Evolutionary conservation across 2,888 invertebrate genomes (phyloP), one percentile per base, ranked within the genome.

Genomic region (Phyto melanocephala): DNA sequence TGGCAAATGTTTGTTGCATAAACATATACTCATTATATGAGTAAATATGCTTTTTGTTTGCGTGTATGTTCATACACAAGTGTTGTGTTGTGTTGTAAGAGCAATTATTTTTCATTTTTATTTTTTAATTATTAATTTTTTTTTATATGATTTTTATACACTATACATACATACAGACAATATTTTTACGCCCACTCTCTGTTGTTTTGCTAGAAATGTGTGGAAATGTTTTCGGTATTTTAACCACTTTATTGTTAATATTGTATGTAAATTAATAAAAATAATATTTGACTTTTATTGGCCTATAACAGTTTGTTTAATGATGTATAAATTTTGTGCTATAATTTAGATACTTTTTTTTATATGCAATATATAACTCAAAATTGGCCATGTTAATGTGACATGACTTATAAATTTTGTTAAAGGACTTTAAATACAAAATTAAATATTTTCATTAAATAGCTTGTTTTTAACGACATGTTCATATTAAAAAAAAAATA

Each of bases 241-340:
- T 45, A 42, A 54, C 42, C 35, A 70, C 50, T 28, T 62, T 50
- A 54, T 52, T 68, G 60, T 70, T 47, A 70, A 56, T 63, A 47
- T 50, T 63, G 17, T 24, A 63, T 70, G 62, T 33, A 56, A 56
- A 71, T 58, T 78, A 67, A 76, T 76, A 81, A 40, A 65, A 81
- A 58, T 65, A 15, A 52, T 58, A 62, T 71, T 58, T 58, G 13
- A 58, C 2, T 13, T 75, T 80, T 65, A 80, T 80, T 56, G 63
- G 20, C 40, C 63, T 11, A 71, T 71, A 65, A 70, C 63, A 40
- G 13, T 22, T 33, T 5, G 13, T 54, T 80, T 80, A 80, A 80
- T 80, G 80, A n/a, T 15, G 40, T 50, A 65, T 24, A 52, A 71
- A 65, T 71, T 71, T 50, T 60, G 47, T 3, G 2, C 2, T 52